Evolutionary conservation across 1,140 invertebrate species (phyloP), one percentile per base, ranked within the genome.

Genomic region (Ceratina japonica): DNA sequence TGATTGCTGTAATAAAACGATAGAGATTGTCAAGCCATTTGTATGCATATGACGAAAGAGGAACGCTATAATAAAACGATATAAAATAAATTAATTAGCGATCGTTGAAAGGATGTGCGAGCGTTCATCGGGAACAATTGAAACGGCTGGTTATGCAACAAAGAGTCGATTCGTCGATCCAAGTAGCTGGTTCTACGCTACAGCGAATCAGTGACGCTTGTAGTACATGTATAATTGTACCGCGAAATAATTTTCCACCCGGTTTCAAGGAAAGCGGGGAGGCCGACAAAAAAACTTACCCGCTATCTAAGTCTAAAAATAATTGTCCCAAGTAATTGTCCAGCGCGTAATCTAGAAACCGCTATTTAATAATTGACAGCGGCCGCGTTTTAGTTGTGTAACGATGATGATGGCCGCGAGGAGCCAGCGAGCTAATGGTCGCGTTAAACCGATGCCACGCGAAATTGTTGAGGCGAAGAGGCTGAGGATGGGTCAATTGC

Each of bases 401-500:
- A 72, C 69, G 27, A 8, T 15, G 27, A 37, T 37, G 37, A 44
- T 44, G 37, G 37, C 37, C 37, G 37, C 37, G 37, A 44, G 37
- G 10, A 44, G 37, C 10, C 10, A 44, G 13, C 3, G 20, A 27
- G 44, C 56, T 62, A 61, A 72, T 49, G 70, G 56, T 49, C 37
- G 18, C 27, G 44, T 56, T 71, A 24, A 64, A 77, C 10, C 27
- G 59, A 72, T n/a, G 68, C 51, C 51, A 52, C 31, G 59, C 69
- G 20, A 63, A 78, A 72, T 71, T 63, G 58, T 77, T 20, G 27
- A 37, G 51, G 54, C 49, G n/a, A 52, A 71, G 52, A 52, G 63
- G 68, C 13, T 56, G 59, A 44, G 69, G 44, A 72, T 0, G 51
- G 73, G 73, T 76, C 65, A 80, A 80, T 76, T 80, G 79, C 22